These are phyloP conservation scores for Megalonaias nervosa DNA, from an alignment of 1,140 invertebrate genomes.

Conservation along the genomic window DNA sequence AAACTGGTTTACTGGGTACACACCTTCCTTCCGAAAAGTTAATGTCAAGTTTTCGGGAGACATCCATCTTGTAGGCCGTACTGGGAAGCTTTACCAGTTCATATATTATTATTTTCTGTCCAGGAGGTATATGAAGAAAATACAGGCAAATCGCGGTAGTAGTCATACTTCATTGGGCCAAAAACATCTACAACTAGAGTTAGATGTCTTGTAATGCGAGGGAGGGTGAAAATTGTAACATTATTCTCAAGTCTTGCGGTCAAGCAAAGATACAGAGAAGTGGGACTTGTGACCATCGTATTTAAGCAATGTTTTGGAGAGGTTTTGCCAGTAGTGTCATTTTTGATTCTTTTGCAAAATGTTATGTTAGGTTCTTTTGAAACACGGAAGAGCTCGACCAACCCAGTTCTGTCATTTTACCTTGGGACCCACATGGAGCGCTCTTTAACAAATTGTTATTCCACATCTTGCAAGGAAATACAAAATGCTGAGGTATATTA, in stretches of 20 bases:
- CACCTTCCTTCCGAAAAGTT: conserved; percentile 29
- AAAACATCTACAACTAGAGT: conserved; percentile 42
- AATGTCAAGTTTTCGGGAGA: conserved; percentile 31
- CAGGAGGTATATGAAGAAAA: conserved; percentile 6
- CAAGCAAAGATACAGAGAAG: conserved; percentile 16
- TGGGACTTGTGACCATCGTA: conserved; percentile 68
- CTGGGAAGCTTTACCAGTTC: conserved; percentile 15
- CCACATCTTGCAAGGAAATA: conserved; percentile 23
- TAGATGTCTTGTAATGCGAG: conserved; percentile 45
- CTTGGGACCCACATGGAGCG: neutral
- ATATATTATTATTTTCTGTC: conserved; percentile 7
- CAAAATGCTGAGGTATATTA: conserved; percentile 19
- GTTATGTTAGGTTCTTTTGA: conserved; percentile 14
- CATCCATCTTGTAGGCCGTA: conserved; percentile 25
- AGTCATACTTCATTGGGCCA: conserved; percentile 40
- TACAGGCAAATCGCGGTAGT: conserved; percentile 13
- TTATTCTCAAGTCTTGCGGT: conserved; percentile 27
- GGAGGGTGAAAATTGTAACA: conserved; percentile 43
- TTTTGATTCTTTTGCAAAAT: conserved; percentile 6
- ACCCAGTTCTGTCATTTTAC: conserved; percentile 15
- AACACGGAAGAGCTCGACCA: conserved; percentile 12
- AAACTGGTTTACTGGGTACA: conserved; percentile 25
- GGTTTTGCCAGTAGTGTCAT: conserved; percentile 34
- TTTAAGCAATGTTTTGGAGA: conserved; percentile 63
- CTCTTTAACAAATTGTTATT: neutral